Base-by-base conservation (phyloP, 2,113 vertebrate genomes). In the Potamarius usumacintae region DNA sequence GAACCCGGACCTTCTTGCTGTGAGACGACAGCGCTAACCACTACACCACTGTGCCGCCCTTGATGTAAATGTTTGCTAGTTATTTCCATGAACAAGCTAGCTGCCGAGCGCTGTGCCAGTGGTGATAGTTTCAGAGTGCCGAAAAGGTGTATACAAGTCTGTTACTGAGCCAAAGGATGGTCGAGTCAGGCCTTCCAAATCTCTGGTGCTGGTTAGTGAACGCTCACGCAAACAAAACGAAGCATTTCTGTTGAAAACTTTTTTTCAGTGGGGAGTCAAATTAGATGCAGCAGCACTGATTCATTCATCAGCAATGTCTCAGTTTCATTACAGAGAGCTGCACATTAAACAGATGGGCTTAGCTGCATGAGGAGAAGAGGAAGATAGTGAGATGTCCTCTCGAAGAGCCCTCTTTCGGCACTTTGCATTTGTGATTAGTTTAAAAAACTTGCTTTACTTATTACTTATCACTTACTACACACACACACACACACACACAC, bases 371-470 rank as follows among this genome's bases (percentile, higher is more conserved):
- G 20, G 63, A 58, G 30, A 50, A 60, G 30, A 77, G 9, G 14
- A 71, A 11, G 52, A 18, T 55, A 30, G 63, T 63, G 57, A 48
- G 60, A 69, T 65, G 27, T 69, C 18, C 67, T 78, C 86, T 82
- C 34, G 10, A 30, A 81, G 65, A n/a, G 30, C 57, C 10, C 63
- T 88, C 78, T 81, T 82, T 72, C 67, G 85, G 76, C 55, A 78
- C 79, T 78, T 22, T 71, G 69, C 50, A 25, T 52, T 83, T 53
- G 27, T 79, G 71, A 79, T 57, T 79, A 71, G 72, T 82, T 69
- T 53, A 79, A 60, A 86, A 89, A 88, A 79, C 65, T 88, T 55
- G 67, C 82, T 72, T 81, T 55, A n/a, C 77, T 84, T 87, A 58
- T 71, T 58, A 74, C 55, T 22, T 50, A 62, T 65, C 8, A 65